A percentile compares a stretch with the other conserved stretches of the same genome.
These are phyloP conservation scores for Gallinago jamesoni DNA, from an alignment of 2,113 vertebrate species.

Conservation along the genomic window DNA sequence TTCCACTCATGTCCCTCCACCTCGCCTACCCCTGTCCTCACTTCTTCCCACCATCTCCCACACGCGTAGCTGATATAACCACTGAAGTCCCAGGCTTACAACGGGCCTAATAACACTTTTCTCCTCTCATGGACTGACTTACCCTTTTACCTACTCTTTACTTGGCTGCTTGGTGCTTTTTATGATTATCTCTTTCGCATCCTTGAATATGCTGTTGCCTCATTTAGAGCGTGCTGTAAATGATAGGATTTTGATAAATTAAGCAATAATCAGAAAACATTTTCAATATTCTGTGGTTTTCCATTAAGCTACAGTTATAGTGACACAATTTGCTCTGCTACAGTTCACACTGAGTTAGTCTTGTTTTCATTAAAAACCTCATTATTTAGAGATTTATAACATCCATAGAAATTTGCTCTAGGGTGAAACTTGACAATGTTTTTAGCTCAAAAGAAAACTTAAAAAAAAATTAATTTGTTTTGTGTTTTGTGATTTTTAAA, in stretches of 20 bases:
- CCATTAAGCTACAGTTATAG: slow-evolving; percentile 64
- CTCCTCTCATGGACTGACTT: neutral
- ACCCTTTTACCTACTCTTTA: neutral
- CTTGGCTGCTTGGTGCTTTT: slow-evolving; percentile 32
- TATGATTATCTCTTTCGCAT: slow-evolving; percentile 53
- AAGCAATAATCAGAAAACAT: slow-evolving; percentile 70
- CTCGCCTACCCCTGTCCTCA: neutral
- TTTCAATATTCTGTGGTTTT: slow-evolving; percentile 69
- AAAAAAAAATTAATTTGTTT: neutral
- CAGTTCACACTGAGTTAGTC: slow-evolving; percentile 68
- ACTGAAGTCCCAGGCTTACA: neutral
- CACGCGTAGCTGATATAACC: neutral
- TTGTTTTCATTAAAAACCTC: slow-evolving; percentile 76
- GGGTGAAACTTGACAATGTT: slow-evolving; percentile 23
- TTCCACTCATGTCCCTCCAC: neutral
- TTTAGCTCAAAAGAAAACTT: slow-evolving; percentile 25
- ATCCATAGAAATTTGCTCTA: slow-evolving; percentile 52
- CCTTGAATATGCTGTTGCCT: slow-evolving; percentile 58
- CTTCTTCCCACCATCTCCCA: neutral
- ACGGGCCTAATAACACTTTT: neutral
- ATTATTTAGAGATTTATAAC: slow-evolving; percentile 77
- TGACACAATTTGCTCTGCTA: slow-evolving; percentile 56
- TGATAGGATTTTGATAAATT: slow-evolving; percentile 71
- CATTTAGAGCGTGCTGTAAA: slow-evolving; percentile 65
- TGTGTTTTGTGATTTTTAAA: slow-evolving; percentile 2